Conservation (phyloP, 2,888 invertebrate genomes). For the Morinoia aosen region DNA sequence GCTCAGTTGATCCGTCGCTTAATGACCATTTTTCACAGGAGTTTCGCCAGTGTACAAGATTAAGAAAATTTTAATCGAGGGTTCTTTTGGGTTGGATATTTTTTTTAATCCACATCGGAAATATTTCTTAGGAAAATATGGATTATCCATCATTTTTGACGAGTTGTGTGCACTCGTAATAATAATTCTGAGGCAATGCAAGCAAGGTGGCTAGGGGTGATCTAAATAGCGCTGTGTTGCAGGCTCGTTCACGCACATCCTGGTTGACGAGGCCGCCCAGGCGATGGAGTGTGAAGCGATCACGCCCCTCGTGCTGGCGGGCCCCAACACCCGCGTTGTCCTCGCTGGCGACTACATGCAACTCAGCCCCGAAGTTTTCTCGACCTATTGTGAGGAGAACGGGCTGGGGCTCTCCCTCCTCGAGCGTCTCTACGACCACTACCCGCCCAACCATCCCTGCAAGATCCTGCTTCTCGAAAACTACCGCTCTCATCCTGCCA, state of each 20-base stretch:
- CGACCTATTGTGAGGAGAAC: constrained; percentile 77
- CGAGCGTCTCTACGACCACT: constrained; percentile 84
- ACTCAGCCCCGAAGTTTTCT: constrained; percentile 84
- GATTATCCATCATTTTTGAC: too few relatives aligned
- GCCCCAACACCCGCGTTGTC: constrained; percentile 81
- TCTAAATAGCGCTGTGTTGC: background rate
- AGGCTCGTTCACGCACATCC: constrained; percentile 83
- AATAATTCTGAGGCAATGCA: too few relatives aligned
- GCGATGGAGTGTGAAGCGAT: constrained; percentile 89
- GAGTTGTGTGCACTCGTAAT: too few relatives aligned
- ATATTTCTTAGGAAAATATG: too few relatives aligned
- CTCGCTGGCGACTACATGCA: constrained; percentile 90
- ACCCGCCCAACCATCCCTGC: constrained; percentile 82
- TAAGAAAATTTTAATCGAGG: too few relatives aligned
- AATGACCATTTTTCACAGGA: too few relatives aligned
- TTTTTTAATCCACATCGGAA: too few relatives aligned
- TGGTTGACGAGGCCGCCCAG: constrained; percentile 89
- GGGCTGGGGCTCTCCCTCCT: constrained; percentile 82
- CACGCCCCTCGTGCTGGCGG: constrained; percentile 83
- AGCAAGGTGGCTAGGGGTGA: background rate
- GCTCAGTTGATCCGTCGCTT: too few relatives aligned
- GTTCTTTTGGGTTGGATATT: too few relatives aligned
- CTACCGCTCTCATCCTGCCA: constrained; percentile 86
- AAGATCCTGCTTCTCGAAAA: constrained; percentile 86
- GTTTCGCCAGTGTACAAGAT: too few relatives aligned